Base-by-base conservation (phyloP, 2,888 invertebrate genomes). In the Pteria penguin region DNA sequence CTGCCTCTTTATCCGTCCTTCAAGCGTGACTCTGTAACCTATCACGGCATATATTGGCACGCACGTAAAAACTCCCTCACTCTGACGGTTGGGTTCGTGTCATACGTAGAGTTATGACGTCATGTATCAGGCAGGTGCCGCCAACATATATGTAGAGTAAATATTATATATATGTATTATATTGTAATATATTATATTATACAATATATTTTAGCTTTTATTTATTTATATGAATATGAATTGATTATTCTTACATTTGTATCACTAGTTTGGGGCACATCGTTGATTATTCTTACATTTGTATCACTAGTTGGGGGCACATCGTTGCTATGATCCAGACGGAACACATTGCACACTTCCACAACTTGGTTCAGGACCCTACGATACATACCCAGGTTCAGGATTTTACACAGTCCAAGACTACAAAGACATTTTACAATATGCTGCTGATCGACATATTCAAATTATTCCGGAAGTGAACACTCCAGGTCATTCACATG, bases 401-500 rank as follows among this genome's bases (percentile, higher is more conserved):
- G 87, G 86, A 2, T 86, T 73, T 61, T 88, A 84, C 76, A 84
- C 81, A 14, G 75, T 79, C 1, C 36, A 80, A 3, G 86, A 89
- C 67, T 89, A 87, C 72, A 32, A 66, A 29, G 87, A 86, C 0
- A 87, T 89, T 45, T 75, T 89, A 4, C 61, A 58, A 11, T 83
- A 81, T 65, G 88, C 88, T 8, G 62, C 70, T 5, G 72, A 76
- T 0, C 82, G 85, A 11, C 84, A 87, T 74, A 86, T 89, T 54
- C 81, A 84, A 69, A 84, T 90, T 24, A 88, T 90, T 70, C 90
- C 90, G 4, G 90, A 90, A 82, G 82, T 90, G 54, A 90, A 90
- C 76, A 84, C 84, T 79, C 89, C 88, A 0, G 88, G 89, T 18
- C 89, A 90, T 72, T 76, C 86, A 5, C 81, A 81, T 8, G 86